Evolutionary conservation across 2,113 vertebrate species (phyloP).

Genomic region (Seriola dumerili): DNA sequence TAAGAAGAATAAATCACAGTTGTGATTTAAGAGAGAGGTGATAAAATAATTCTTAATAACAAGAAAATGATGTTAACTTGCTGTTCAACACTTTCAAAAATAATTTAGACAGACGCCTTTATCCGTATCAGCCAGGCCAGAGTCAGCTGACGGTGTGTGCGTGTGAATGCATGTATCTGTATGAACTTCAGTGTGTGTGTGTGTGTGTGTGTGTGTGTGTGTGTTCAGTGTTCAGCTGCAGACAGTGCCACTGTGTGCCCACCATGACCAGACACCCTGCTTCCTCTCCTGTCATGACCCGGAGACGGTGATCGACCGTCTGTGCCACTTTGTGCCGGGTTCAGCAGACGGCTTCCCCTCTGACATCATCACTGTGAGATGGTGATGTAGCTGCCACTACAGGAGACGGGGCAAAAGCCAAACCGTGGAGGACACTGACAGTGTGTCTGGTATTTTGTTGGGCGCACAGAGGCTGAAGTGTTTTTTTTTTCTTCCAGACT

Average conservation of each 20-base stretch:
- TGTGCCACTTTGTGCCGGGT: conserved; percentile 66
- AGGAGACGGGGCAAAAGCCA: conserved; percentile 10
- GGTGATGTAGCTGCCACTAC: conserved; percentile 33
- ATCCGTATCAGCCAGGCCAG: conserved; percentile 6
- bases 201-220: conserved; percentile 26
- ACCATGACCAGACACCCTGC: conserved; percentile 59
- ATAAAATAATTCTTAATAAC: not conserved
- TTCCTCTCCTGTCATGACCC: conserved; percentile 61
- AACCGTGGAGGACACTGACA: conserved; percentile 10
- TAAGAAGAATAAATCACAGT: not conserved
- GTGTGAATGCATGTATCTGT: conserved; percentile 18
- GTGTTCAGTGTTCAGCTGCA: conserved; percentile 31
- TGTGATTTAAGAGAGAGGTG: not conserved
- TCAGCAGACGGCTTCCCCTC: conserved; percentile 44
- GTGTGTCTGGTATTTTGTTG: conserved; percentile 29
- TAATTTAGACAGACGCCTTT: not conserved
- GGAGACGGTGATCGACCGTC: conserved; percentile 44
- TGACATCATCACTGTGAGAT: conserved; percentile 70
- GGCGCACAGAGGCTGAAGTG: not conserved
- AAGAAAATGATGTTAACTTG: conserved; percentile 2
- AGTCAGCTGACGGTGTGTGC: conserved; percentile 20
- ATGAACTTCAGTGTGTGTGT: conserved; percentile 16
- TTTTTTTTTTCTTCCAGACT: not conserved
- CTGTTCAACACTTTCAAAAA: not conserved
- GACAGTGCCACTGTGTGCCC: conserved; percentile 63